Evolutionary conservation across 2,888 invertebrate genomes (phyloP), one percentile per base, ranked within the genome.

Genomic region (Agrotis clavis): DNA sequence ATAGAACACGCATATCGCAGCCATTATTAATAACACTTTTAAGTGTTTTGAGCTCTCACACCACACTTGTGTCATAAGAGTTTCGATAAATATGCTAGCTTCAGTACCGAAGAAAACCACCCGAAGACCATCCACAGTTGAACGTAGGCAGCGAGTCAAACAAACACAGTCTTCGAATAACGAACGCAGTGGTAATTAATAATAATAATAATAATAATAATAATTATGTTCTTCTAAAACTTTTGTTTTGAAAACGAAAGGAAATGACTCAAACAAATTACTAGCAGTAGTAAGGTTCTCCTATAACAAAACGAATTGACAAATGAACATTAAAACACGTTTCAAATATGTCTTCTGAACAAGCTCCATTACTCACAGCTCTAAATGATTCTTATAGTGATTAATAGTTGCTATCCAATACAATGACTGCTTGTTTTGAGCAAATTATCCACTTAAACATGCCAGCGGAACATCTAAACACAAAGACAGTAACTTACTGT

Each of bases 31-130:
- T 75, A 56, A 73, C 47, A 74, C 53, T 67, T 77, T 59, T 69
- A 72, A 67, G 50, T 75, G 62, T 68, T 59, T 61, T 48, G 25
- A 51, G 67, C 30, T 67, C 79, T 48, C 61, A 21, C 21, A 51
- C 63, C 48, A 70, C 71, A 63, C 59, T 67, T 30, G 21, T 71
- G 73, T 81, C 72, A 63, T 77, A 67, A 41, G 77, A 85, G 84
- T 84, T 82, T 86, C 88, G 80, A 90, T 90, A 88, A 88, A 90
- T 89, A 87, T 82, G 89, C 90, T 84, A 86, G 80, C 83, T 90
- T 90, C 88, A 91, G 11, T 63, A 14, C 30, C 82, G 78, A 85
- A 88, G 87, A 86, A 87, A 87, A 77, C 80, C 72, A 79, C 75
- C 76, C 56, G 51, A 62, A 74, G 65, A 66, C 70, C 56, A 50